Percentiles rank a stretch among this genome's conserved stretches.
phyloP scores from a whole-genome alignment of 2,113 vertebrate genomes.

The Leptobrachium ailaonicum region DNA sequence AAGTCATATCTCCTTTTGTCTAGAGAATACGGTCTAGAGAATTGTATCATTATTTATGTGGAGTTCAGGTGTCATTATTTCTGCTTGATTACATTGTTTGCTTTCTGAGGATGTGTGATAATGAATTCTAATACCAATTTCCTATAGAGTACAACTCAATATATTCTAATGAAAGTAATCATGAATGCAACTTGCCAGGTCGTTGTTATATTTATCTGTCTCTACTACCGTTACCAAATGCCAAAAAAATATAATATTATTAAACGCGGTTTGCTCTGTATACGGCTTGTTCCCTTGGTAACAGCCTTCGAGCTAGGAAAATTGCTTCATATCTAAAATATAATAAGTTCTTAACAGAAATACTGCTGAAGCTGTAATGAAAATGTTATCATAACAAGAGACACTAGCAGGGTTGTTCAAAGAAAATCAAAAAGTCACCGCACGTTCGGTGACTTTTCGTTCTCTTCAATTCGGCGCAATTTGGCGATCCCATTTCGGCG shows the following conservation, averaged over 20 bases:
- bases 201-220: not conserved
- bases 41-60: not conserved
- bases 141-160: not conserved
- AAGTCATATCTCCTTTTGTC: no score
- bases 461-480: no score
- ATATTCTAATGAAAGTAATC: not conserved
- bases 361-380: not conserved
- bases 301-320: slow-evolving; percentile 14
- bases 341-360: slow-evolving; percentile 9
- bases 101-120: not conserved
- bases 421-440: no score
- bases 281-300: slow-evolving; percentile 9
- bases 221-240: not conserved
- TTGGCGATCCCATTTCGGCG: no score
- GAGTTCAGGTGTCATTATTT: not conserved
- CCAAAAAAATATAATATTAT: not conserved
- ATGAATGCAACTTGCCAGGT: not conserved
- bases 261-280: not conserved
- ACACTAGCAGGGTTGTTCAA: not conserved
- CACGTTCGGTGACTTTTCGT: no score
- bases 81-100: not conserved
- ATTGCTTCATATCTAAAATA: slow-evolving; percentile 10
- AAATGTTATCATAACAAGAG: slow-evolving; percentile 6
- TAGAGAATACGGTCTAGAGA: no score
- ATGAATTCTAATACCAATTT: not conserved